Percentiles rank a stretch among this genome's conserved stretches.
Conservation (phyloP, 1,140 invertebrate species). For the Rhagoletis zephyria region DNA sequence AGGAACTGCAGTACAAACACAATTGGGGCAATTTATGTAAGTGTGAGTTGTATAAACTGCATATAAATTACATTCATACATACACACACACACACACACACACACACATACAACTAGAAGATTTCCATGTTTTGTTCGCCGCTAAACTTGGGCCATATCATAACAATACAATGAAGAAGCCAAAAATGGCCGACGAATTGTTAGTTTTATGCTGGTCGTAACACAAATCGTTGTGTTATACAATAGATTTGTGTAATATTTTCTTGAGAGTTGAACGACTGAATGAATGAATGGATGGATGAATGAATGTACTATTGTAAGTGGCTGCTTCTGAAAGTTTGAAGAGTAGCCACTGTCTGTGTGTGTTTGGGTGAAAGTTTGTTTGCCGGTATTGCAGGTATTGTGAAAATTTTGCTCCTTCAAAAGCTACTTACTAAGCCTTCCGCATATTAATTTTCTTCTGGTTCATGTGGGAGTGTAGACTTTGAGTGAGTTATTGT, state of each 20-base stretch:
- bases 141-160: not conserved
- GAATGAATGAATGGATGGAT: not conserved
- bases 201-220: slow-evolving; percentile 21
- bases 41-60: no score
- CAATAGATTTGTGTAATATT: not conserved
- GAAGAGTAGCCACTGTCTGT: not conserved
- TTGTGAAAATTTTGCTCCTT: slow-evolving; percentile 18
- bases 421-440: slow-evolving; percentile 1
- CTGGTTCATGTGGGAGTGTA: not conserved
- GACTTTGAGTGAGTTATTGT: not conserved
- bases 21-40: not conserved
- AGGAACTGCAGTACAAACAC: not conserved
- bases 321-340: not conserved
- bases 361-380: slow-evolving; percentile 16
- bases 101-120: not conserved
- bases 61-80: not conserved
- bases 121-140: not conserved
- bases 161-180: slow-evolving; percentile 40
- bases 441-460: slow-evolving; percentile 18
- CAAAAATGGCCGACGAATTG: slow-evolving; percentile 42
- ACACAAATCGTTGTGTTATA: not conserved
- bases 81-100: not conserved
- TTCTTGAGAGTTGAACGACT: not conserved
- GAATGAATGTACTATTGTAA: not conserved
- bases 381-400: slow-evolving; percentile 41